Conservation (phyloP, 2,888 invertebrate genomes). For the Salticus scenicus region DNA sequence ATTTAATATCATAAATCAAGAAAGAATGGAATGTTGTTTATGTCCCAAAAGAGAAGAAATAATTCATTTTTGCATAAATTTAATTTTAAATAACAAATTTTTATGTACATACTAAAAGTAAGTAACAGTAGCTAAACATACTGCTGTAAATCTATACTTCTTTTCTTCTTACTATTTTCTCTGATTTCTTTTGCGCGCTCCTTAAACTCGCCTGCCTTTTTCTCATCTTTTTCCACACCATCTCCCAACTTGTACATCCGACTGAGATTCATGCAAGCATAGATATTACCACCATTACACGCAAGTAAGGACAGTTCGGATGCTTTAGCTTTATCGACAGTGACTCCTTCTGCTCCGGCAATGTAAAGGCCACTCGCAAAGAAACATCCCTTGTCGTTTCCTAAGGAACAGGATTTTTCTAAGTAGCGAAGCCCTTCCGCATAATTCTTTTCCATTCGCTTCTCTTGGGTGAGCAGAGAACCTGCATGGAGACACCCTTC, state of each 20-base stretch:
- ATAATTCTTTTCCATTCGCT: slow-evolving; percentile 75
- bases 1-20: too few species aligned
- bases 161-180: slow-evolving; percentile 79
- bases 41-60: too few species aligned
- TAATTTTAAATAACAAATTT: too few species aligned
- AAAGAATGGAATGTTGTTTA: too few species aligned
- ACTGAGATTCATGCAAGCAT: slow-evolving; percentile 92
- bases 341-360: slow-evolving; percentile 78
- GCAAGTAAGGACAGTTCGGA: slow-evolving; percentile 85
- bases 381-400: slow-evolving; percentile 85
- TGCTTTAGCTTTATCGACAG: slow-evolving; percentile 84
- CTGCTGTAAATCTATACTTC: slow-evolving; percentile 39
- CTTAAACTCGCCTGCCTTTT: slow-evolving; percentile 84
- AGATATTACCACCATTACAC: slow-evolving; percentile 89
- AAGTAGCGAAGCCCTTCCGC: slow-evolving; percentile 78
- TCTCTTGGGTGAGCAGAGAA: slow-evolving; percentile 79
- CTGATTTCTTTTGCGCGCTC: slow-evolving; percentile 83
- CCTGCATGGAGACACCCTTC: slow-evolving; percentile 87
- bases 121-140: slow-evolving; percentile 24
- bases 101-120: too few species aligned
- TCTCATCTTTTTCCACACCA: slow-evolving; percentile 84
- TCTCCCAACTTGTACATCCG: slow-evolving; percentile 90
- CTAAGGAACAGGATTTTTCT: slow-evolving; percentile 76
- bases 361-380: slow-evolving; percentile 85
- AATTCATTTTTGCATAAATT: too few species aligned